A percentile compares a stretch with the other conserved stretches of the same genome.
phyloP scores from a whole-genome alignment of 1,140 invertebrate species.

The Caenorhabditis brenneri region DNA sequence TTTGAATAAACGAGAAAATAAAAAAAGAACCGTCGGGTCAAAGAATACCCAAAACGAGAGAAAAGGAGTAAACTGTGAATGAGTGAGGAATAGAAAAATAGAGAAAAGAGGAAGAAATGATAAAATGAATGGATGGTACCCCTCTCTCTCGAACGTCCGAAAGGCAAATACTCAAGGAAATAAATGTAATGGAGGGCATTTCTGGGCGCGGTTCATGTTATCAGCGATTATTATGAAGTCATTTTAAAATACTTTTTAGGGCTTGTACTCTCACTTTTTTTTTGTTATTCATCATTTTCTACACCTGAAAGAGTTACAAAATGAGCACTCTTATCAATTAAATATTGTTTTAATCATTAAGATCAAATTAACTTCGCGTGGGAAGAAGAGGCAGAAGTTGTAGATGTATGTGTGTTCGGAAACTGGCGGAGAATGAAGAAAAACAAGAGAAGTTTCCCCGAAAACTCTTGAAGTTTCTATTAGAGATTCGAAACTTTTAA shows the following conservation, averaged over 20 bases:
- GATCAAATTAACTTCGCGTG: background rate
- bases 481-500: no score
- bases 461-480: no score
- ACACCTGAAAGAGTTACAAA: background rate
- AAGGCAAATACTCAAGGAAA: conserved; percentile 28
- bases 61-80: background rate
- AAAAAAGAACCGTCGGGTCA: background rate
- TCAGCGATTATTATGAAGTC: conserved; percentile 26
- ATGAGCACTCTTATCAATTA: no score
- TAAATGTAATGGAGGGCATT: background rate
- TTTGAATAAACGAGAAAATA: background rate
- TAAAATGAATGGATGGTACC: conserved; percentile 1
- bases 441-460: no score
- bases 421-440: no score
- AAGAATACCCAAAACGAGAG: background rate
- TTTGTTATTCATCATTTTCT: conserved; percentile 3
- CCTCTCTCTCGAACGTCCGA: background rate
- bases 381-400: background rate
- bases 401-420: no score
- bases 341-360: background rate
- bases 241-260: background rate
- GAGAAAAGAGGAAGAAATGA: conserved; percentile 27
- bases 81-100: background rate
- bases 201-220: conserved; percentile 33
- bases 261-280: conserved; percentile 1